A percentile compares a stretch with the other conserved stretches of the same genome.
Evolutionary conservation across 2,113 vertebrate species (phyloP).

Genomic region (Microtus oregoni): DNA sequence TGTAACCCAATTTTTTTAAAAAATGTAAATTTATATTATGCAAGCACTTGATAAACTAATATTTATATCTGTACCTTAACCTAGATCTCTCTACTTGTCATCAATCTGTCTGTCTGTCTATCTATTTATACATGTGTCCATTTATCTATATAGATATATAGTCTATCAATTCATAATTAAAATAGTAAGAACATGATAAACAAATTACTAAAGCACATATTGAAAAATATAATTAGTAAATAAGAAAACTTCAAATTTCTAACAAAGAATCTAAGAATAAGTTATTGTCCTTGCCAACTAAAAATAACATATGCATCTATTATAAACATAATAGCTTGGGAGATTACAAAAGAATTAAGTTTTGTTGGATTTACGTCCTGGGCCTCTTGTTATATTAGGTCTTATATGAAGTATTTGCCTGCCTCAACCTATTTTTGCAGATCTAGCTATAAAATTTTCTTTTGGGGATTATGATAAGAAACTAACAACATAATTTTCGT

Average conservation of each 20-base stretch:
- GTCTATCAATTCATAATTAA: neutral
- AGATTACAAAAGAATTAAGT: neutral
- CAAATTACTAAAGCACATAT: neutral
- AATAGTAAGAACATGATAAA: neutral
- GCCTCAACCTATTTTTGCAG: neutral
- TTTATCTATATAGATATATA: neutral
- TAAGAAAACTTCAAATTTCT: neutral
- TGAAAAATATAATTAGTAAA: neutral
- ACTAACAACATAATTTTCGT: neutral
- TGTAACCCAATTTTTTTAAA: neutral
- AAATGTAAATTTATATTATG: neutral
- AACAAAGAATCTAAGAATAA: neutral
- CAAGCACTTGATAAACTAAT: neutral
- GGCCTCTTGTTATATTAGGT: neutral
- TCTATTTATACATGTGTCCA: neutral
- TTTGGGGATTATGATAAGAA: neutral
- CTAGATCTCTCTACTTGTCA: neutral
- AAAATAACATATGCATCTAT: neutral
- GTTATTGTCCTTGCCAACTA: neutral
- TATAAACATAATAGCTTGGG: neutral
- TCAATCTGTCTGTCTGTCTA: neutral
- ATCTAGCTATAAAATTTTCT: neutral
- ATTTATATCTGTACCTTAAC: neutral
- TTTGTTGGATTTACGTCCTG: neutral
- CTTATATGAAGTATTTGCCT: neutral